These are phyloP conservation scores for Oryzias dopingdopingensis DNA, from an alignment of 2,797 vertebrate genomes.

Conservation along the genomic window DNA sequence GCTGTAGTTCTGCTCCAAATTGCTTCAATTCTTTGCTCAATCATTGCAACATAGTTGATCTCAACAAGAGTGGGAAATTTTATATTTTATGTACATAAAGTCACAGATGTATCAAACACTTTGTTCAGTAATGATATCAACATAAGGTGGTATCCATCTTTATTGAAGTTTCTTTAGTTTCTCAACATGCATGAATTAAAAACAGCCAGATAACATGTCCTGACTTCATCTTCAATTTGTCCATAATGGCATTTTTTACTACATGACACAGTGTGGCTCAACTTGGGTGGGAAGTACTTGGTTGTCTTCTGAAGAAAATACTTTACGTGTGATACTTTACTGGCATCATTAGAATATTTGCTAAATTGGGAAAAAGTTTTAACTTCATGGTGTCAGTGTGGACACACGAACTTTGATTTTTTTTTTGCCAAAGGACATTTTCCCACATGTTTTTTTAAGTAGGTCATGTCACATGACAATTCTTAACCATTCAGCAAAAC, in stretches of 20 bases:
- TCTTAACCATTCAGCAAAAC: not conserved
- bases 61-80: too few species aligned
- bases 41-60: too few species aligned
- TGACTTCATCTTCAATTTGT: slow-evolving; percentile 20
- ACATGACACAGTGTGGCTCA: not conserved
- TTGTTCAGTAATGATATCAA: slow-evolving; percentile 7
- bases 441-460: not conserved
- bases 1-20: too few species aligned
- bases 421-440: not conserved
- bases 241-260: slow-evolving; percentile 6
- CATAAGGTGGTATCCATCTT: slow-evolving; percentile 51
- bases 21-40: too few species aligned
- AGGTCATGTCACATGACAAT: not conserved
- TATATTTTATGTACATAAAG: too few species aligned
- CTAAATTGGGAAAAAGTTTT: not conserved
- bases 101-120: not conserved
- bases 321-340: too few species aligned
- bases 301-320: too few species aligned
- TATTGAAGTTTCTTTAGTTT: slow-evolving; percentile 52
- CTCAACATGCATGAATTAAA: slow-evolving; percentile 31
- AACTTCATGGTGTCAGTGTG: not conserved
- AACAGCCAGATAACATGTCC: slow-evolving; percentile 32
- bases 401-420: too few species aligned
- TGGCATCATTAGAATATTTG: too few species aligned
- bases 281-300: too few species aligned